Percentiles rank a stretch among this genome's conserved stretches.
Conservation (phyloP, 2,888 invertebrate species). For the Stenchaetothrips biformis region DNA sequence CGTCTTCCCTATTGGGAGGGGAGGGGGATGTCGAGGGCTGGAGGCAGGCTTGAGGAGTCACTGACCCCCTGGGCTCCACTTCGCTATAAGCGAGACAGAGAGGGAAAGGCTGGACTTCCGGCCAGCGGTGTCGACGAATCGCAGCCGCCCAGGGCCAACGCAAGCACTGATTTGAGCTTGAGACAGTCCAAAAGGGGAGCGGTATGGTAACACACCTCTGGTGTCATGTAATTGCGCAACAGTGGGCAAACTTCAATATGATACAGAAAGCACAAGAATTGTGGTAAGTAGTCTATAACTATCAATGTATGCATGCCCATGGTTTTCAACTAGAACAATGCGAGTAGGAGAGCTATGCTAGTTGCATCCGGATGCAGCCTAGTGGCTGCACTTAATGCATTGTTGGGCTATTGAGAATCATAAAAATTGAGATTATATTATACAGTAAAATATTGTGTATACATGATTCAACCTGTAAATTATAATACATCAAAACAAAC, state of each 20-base stretch:
- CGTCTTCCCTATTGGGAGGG: not conserved
- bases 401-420: not conserved
- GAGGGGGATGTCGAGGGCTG: not conserved
- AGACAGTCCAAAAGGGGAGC: not conserved
- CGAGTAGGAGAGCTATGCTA: not conserved
- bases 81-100: too few relatives aligned
- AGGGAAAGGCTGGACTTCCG: too few relatives aligned
- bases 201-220: not conserved
- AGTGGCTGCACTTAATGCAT: not conserved
- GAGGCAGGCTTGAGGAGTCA: too few relatives aligned
- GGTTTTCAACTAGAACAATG: not conserved
- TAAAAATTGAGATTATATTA: not conserved
- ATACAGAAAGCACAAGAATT: not conserved
- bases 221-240: not conserved
- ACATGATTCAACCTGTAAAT: not conserved
- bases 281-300: conserved; percentile 1
- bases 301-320: not conserved
- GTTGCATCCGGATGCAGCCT: not conserved
- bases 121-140: too few relatives aligned
- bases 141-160: not conserved
- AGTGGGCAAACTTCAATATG: not conserved
- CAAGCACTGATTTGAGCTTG: not conserved
- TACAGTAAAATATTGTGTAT: conserved; percentile 19
- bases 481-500: not conserved
- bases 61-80: too few relatives aligned